Base-by-base conservation (phyloP, 2,797 vertebrate genomes). In the Gobionotothen gibberifrons region DNA sequence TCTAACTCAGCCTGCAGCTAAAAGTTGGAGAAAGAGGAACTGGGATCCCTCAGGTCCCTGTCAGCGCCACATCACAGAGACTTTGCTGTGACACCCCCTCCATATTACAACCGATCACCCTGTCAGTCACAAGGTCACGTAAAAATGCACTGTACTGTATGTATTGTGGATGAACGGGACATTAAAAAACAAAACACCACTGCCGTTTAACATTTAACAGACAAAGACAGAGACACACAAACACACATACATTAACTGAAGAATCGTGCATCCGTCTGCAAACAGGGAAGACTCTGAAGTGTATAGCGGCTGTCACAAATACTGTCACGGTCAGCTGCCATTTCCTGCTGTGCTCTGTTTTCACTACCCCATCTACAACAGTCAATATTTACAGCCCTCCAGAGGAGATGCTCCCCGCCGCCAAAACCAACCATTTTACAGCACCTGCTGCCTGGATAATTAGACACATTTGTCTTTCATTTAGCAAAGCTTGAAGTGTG, bases 381-480 rank as follows among this genome's bases (percentile, higher is more conserved):
- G 88, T 93, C 92, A 93, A 92, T 90, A 92, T 93, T 93, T 90
- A 92, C 84, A 78, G 79, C 74, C 83, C 76, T 69, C 85, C 92
- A 81, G 74, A 87, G 81, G 80, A 90, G 83, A 89, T 63, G 72
- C 75, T 76, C 82, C 87, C 89, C 39, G 44, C 79, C 69, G 77
- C 83, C 79, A 92, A 92, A 92, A 89, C 85, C 86, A 90, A 91
- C 85, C 78, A 85, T 92, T 91, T 89, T 59, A 79, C 76, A 77
- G 78, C 87, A 87, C 90, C 92, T 86, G 89, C 90, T 91, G 92
- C 81, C 83, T 85, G 83, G 68, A 84, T 93, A 93, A 94, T 94
- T 93, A 91, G 85, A 76, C 83, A 84, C 91, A 90, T 93, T 92
- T 88, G 90, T 93, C 91, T 93, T 92, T 92, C 84, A 91, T 92